These are phyloP conservation scores for Drosophila atroscutellata DNA, from an alignment of 2,888 invertebrate species.

Conservation along the genomic window DNA sequence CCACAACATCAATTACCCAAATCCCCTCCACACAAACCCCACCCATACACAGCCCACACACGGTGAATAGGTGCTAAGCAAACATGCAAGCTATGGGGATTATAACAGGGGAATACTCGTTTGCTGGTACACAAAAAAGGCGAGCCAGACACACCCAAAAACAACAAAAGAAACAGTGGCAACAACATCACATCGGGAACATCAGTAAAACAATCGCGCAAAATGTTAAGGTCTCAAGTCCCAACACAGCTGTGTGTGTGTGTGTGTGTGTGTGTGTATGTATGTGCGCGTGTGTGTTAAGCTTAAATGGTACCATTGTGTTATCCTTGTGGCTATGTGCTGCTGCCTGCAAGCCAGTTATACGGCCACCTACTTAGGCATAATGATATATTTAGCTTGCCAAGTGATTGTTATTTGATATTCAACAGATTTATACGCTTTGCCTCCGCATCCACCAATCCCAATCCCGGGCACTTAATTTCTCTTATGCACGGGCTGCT, in stretches of 20 bases:
- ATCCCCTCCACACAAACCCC: conserved; percentile 1
- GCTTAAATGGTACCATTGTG: conserved; percentile 54
- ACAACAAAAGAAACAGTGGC: conserved; percentile 24
- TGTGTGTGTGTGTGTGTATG: conserved; percentile 2
- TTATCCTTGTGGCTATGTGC: conserved; percentile 47
- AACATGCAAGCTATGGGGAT: conserved; percentile 72
- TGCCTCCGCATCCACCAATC: conserved; percentile 20
- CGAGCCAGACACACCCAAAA: conserved; percentile 59
- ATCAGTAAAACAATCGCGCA: conserved; percentile 55
- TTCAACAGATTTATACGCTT: conserved; percentile 78
- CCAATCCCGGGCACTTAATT: conserved; percentile 2
- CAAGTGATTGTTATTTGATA: conserved; percentile 82
- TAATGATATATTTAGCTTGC: conserved; percentile 80
- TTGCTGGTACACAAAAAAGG: conserved; percentile 60
- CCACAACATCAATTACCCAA: not conserved
- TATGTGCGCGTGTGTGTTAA: conserved; percentile 41
- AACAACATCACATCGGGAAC: conserved; percentile 21
- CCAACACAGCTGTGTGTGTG: not conserved
- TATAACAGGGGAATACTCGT: conserved; percentile 60
- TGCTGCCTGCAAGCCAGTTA: conserved; percentile 37
- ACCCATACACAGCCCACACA: not conserved
- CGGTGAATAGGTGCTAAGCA: conserved; percentile 69
- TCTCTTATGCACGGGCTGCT: conserved; percentile 26
- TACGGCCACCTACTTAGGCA: conserved; percentile 70
- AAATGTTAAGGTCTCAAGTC: conserved; percentile 47